Conservation (phyloP, 2,888 invertebrate species). For the Mythimna loreyi region DNA sequence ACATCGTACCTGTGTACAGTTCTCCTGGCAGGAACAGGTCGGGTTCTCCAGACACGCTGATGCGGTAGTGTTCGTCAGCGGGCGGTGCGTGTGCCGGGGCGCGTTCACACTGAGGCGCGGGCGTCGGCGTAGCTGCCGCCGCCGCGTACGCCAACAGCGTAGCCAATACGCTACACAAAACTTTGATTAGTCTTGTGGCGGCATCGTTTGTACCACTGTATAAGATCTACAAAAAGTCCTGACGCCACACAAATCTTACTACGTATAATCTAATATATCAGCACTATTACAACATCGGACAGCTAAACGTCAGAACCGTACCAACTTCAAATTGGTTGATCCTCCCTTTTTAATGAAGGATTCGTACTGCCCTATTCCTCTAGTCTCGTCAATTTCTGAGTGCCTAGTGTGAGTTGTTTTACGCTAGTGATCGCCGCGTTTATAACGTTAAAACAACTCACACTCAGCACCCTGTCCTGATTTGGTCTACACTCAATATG, state of each 20-base stretch:
- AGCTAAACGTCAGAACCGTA: background rate
- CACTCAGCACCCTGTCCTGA: too few relatives aligned
- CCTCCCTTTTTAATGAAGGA: too few relatives aligned
- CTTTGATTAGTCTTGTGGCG: background rate
- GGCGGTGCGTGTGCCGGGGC: conserved; percentile 85
- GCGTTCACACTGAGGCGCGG: conserved; percentile 71
- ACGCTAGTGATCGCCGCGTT: too few relatives aligned
- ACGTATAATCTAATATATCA: background rate
- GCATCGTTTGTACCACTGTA: background rate
- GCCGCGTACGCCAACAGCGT: conserved; percentile 16
- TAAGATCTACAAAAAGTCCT: background rate
- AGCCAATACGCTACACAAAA: conserved; percentile 24
- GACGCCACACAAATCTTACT: background rate
- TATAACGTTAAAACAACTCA: too few relatives aligned
- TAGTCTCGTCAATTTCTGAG: background rate
- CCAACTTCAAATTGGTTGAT: too few relatives aligned
- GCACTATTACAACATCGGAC: background rate
- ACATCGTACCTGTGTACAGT: conserved; percentile 93
- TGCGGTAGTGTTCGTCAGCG: conserved; percentile 93
- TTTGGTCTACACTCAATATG: background rate
- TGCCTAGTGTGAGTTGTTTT: too few relatives aligned
- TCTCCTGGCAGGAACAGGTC: conserved; percentile 95
- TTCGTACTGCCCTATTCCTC: background rate
- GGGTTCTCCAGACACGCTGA: conserved; percentile 94
- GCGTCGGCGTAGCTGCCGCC: conserved; percentile 8